Base-by-base conservation (phyloP, 2,797 vertebrate genomes). In the Lutjanus campechanus region DNA sequence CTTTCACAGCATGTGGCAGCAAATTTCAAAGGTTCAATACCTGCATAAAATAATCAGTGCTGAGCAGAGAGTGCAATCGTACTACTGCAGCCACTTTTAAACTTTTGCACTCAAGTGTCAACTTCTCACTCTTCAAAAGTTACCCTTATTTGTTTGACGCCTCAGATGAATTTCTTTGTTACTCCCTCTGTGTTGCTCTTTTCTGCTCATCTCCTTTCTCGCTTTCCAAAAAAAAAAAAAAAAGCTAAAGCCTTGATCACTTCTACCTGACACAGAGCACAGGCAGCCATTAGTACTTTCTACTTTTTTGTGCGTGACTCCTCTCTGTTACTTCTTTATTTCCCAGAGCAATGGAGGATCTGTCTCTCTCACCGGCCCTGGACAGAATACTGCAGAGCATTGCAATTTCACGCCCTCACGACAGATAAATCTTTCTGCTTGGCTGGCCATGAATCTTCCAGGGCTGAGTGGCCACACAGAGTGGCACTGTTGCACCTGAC, bases 361-460 rank as follows among this genome's bases (percentile, higher is more conserved):
- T 59, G 69, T 91, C 81, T 86, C 78, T 80, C 79, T 83, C 77
- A 41, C 54, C 12, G n/a, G 66, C 73, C 69, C 60, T 61, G 81
- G 81, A 88, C 70, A 78, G 65, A 84, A 85, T 85, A 83, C 87
- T 91, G 91, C 91, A 86, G 84, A 85, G 87, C 69, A 78, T 77
- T 89, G 90, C 89, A 90, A 89, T 91, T 93, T 88, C 82, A 88
- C 50, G 44, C 73, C 76, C 88, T 90, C 82, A 58, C n/a, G 50
- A 92, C 79, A 88, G 84, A 92, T 93, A 93, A 83, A 91, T 93
- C 85, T 93, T 83, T 83, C 80, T 76, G 82, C 86, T 86, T 77
- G 76, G 81, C 85, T 76, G 66, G 70, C 73, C 83, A 77, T 91
- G 88, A 88, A 90, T 94, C 86, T 87, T 86, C 68, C 20, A 53